Conservation (phyloP, 2,888 invertebrate genomes). For the Caradrina clavipalpis region DNA sequence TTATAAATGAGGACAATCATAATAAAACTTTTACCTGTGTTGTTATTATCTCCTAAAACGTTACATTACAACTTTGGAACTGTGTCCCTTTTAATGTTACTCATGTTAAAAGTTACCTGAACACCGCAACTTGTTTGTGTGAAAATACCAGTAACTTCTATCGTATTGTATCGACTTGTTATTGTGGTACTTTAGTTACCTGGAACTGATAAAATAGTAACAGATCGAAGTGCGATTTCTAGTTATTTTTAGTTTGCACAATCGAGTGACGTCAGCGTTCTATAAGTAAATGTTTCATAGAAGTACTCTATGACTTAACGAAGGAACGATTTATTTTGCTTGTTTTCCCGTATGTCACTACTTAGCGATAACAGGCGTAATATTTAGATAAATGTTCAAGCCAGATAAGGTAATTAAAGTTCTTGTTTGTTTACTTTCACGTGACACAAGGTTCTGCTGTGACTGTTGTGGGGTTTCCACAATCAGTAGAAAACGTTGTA, state of each 20-base stretch:
- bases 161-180: slow-evolving; percentile 54
- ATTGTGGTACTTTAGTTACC: slow-evolving; percentile 59
- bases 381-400: slow-evolving; percentile 49
- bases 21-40: background rate
- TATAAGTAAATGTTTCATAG: slow-evolving; percentile 50
- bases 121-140: slow-evolving; percentile 21
- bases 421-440: slow-evolving; percentile 49
- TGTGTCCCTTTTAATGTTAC: slow-evolving; percentile 1
- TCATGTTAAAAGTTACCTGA: slow-evolving; percentile 4
- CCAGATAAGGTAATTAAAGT: slow-evolving; percentile 50
- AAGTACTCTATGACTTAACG: slow-evolving; percentile 48
- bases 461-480: slow-evolving; percentile 43
- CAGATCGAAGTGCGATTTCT: slow-evolving; percentile 67
- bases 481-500: slow-evolving; percentile 32
- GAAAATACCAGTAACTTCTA: slow-evolving; percentile 41
- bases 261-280: slow-evolving; percentile 69
- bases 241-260: slow-evolving; percentile 70
- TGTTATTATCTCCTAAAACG: slow-evolving; percentile 3
- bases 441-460: slow-evolving; percentile 26
- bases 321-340: slow-evolving; percentile 38
- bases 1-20: slow-evolving; percentile 44
- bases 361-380: slow-evolving; percentile 39
- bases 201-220: slow-evolving; percentile 71
- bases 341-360: slow-evolving; percentile 45
- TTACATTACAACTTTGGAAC: slow-evolving; percentile 15